Base-by-base conservation (phyloP, 2,113 vertebrate species). In the Corythornis madagascariensis region DNA sequence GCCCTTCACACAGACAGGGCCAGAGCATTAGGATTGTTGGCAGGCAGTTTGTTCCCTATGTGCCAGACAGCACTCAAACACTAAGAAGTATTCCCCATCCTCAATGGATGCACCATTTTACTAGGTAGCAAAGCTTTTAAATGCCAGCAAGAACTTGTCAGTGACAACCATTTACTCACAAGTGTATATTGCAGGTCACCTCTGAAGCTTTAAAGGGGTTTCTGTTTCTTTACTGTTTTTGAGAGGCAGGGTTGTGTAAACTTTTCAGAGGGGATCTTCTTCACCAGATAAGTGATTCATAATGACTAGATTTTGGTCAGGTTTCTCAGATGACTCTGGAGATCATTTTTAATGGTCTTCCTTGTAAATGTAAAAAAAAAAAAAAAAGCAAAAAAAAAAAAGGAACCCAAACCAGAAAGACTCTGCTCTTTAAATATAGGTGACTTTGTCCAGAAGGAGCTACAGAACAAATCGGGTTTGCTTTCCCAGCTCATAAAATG, bases 1-100 rank as follows among this genome's bases (percentile, higher is more conserved):
- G 86, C 50, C 88, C 82, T 95, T 94, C 76, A 84, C 61, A 15
- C 48, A 15, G 72, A 40, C 82, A 89, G 72, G 38, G 31, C 66
- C 70, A 40, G 47, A 38, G 25, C 79, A 24, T 88, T 83, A 83
- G 72, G 28, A 28, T 42, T 73, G 71, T 50, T 84, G 38, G 75
- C 35, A 13, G 42, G 61, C 3, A 3, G 52, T 33, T 71, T 86
- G 83, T 83, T 83, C 57, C 60, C 47, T 38, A 16, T 25, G 96
- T 95, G 93, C 93, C 60, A 95, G 93, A 95, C 93, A 88, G 90
- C 83, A 83, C 86, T 91, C 83, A 94, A 86, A 73, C 12, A n/a
- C 60, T 24, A 61, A 42, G 24, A 88, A 76, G 85, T 70, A 90
- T 74, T 96, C 93, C 76, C 88, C 73, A 48, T 88, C 79, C 88